Base-by-base conservation (phyloP, 1,140 invertebrate species). In the Sycophila sp. region DNA sequence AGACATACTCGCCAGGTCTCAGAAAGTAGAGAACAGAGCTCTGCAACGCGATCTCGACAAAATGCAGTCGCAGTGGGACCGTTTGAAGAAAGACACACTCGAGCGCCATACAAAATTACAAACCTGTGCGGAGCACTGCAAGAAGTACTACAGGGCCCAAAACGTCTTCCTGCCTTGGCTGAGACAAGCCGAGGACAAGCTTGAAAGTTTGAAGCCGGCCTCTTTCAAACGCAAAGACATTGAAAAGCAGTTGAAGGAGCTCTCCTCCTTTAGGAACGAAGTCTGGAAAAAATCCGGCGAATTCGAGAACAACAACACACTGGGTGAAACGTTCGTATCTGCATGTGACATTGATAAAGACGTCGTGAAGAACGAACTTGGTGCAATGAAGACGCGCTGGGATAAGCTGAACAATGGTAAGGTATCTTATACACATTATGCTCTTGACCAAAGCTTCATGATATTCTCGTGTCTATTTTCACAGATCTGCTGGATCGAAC, bases 221-320 rank as follows among this genome's bases (percentile, higher is more conserved):
- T 92, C 90, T 0, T 93, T 96, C 81, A 94, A 94, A 71, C 92
- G 93, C 75, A 91, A 93, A 56, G 94, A 95, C 72, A 91, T 98
- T 28, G 95, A 96, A 75, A 93, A 93, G 75, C 96, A 97, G 81
- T 84, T 98, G 0, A 93, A 94, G 68, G 96, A 98, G 78, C 86
- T 98, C 30, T 94, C 96, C 75, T 90, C 91, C 34, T 94, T 98
- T 85, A 91, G 96, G 74, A 97, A 96, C 81, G 97, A 98, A 77
- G 91, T 98, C 0, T 95, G 95, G 91, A 94, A 96, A 79, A 93
- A 93, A 73, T 94, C 94, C 53, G 95, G 94, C 10, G 96, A 98
- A 83, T 97, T 94, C 80, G 96, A 98, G 76, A 94, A 94, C 80
- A 93, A 93, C 69, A 92, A 91, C 80, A 93, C 90, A 0, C 86